These are phyloP conservation scores for Nezara viridula DNA, from an alignment of 2,888 invertebrate species.

Conservation along the genomic window DNA sequence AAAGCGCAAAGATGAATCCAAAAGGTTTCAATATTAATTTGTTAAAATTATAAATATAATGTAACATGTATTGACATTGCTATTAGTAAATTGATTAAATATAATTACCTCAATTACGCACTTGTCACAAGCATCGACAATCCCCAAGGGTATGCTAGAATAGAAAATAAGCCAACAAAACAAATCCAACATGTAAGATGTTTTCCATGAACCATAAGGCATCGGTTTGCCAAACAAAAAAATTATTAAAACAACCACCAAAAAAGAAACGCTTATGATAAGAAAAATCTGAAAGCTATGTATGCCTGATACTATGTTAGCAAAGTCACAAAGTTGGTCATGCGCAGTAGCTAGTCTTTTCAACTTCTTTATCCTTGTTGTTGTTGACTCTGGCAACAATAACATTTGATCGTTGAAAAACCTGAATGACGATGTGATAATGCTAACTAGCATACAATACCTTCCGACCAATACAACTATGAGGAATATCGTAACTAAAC, in stretches of 20 bases:
- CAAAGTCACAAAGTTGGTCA: background rate
- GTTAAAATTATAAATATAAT: too few species aligned
- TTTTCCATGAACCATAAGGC: background rate
- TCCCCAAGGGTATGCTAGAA: background rate
- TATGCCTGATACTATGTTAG: background rate
- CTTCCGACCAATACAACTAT: too few species aligned
- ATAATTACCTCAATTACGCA: too few species aligned
- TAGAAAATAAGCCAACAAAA: background rate
- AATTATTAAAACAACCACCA: background rate
- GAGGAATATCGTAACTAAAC: too few species aligned
- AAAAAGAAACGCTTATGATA: background rate
- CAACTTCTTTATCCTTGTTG: background rate
- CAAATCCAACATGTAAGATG: too few species aligned
- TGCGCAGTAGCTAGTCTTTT: background rate
- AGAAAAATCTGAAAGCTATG: background rate
- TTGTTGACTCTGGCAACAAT: background rate
- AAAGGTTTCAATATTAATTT: too few species aligned
- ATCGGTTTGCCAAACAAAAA: background rate
- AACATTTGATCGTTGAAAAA: background rate
- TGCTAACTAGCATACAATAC: background rate
- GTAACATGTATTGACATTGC: too few species aligned
- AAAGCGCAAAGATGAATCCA: too few species aligned
- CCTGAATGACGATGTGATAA: background rate
- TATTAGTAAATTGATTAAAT: too few species aligned
- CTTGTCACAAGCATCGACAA: background rate